phyloP scores from a whole-genome alignment of 2,888 invertebrate species.

The Sarcophaga rosellei region DNA sequence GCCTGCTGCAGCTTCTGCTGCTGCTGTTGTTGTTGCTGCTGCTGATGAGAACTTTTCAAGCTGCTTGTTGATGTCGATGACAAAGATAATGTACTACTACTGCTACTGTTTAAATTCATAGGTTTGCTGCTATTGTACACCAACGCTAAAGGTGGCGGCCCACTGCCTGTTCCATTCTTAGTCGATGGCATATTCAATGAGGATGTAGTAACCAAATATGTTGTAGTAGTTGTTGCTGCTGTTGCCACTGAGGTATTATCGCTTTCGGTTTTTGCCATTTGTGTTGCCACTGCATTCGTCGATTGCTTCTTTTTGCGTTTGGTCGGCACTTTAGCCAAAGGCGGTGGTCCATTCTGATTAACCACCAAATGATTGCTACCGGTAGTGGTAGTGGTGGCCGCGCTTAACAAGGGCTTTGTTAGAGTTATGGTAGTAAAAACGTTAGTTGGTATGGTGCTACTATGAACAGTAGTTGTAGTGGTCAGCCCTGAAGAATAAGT shows the following conservation, averaged over 20 bases:
- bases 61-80: conserved; percentile 40
- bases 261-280: conserved; percentile 28
- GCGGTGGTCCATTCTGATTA: conserved; percentile 50
- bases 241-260: not conserved
- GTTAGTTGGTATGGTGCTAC: conserved; percentile 38
- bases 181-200: conserved; percentile 34
- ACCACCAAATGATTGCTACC: conserved; percentile 12
- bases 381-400: conserved; percentile 6
- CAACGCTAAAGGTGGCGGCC: conserved; percentile 72
- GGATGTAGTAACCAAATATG: conserved; percentile 38
- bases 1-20: conserved; percentile 37
- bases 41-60: conserved; percentile 49
- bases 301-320: conserved; percentile 64
- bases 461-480: conserved; percentile 39
- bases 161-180: conserved; percentile 22
- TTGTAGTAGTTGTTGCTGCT: conserved; percentile 21
- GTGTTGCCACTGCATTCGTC: conserved; percentile 3
- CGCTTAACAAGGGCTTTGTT: conserved; percentile 32
- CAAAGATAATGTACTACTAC: conserved; percentile 60
- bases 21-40: conserved; percentile 22
- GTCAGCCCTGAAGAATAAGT: conserved; percentile 42
- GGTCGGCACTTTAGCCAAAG: conserved; percentile 56
- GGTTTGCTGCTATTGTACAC: conserved; percentile 71
- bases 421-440: conserved; percentile 42
- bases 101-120: conserved; percentile 70